A percentile compares a stretch with the other conserved stretches of the same genome.
Conservation (phyloP, 2,888 invertebrate species). For the Oxytorus armatus region DNA sequence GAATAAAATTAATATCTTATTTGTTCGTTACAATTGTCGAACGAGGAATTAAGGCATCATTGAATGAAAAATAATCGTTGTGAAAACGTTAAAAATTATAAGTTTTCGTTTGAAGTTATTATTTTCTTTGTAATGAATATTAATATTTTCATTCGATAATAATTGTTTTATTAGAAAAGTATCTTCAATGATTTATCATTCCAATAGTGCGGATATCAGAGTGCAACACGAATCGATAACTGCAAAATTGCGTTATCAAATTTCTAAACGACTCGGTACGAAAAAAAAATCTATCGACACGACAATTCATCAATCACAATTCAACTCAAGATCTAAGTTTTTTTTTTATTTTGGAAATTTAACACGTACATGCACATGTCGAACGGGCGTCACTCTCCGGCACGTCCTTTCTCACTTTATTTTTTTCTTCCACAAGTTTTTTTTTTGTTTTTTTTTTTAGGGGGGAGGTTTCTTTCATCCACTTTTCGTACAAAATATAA, state of each 20-base stretch:
- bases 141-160: too few species aligned
- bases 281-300: conserved; percentile 8
- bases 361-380: conserved; percentile 76
- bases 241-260: too few species aligned
- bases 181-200: neutral
- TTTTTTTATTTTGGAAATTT: conserved; percentile 70
- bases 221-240: too few species aligned
- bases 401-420: conserved; percentile 22
- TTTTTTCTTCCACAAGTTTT: conserved; percentile 17
- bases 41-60: neutral
- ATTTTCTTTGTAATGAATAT: too few species aligned
- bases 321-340: conserved; percentile 26
- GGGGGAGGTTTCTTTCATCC: neutral
- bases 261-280: too few species aligned
- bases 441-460: too few species aligned
- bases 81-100: too few species aligned
- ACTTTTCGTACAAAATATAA: conserved; percentile 77
- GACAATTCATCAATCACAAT: neutral
- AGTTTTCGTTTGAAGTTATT: too few species aligned
- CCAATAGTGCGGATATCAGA: too few species aligned
- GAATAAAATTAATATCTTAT: conserved; percentile 72
- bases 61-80: neutral
- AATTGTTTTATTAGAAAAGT: too few species aligned
- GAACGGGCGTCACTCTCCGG: conserved; percentile 61
- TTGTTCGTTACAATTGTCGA: conserved; percentile 12